Percentiles rank a stretch among this genome's conserved stretches.
Conservation (phyloP, 2,113 vertebrate genomes). For the Tinamus guttatus region DNA sequence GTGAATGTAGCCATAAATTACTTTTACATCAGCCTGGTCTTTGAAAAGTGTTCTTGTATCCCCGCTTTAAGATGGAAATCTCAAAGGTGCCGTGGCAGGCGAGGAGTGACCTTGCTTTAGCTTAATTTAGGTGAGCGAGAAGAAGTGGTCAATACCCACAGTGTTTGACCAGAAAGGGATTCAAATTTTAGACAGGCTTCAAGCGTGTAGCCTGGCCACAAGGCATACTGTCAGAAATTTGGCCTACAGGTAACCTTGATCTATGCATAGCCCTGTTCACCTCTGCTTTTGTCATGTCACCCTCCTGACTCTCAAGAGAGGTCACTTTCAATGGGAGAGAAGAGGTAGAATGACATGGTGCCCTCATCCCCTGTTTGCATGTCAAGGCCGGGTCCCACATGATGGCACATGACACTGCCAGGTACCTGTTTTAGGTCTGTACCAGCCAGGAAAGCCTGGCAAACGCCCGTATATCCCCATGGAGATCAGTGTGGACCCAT, state of each 20-base stretch:
- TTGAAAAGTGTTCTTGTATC: background rate
- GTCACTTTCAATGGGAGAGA: background rate
- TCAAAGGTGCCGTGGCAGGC: background rate
- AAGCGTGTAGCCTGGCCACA: background rate
- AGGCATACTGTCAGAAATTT: background rate
- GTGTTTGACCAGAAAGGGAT: background rate
- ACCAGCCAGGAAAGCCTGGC: too few relatives aligned
- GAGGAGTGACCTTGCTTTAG: background rate
- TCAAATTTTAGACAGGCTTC: background rate
- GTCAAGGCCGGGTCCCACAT: too few relatives aligned
- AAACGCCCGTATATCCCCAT: too few relatives aligned
- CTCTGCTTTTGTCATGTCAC: background rate
- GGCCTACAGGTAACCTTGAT: background rate
- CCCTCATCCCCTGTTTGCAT: background rate
- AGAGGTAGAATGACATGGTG: background rate
- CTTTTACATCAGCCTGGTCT: background rate
- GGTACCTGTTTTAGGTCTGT: too few relatives aligned
- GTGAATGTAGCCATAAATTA: slow-evolving; percentile 15
- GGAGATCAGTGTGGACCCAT: too few relatives aligned
- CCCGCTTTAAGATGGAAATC: background rate
- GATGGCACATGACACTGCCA: too few relatives aligned
- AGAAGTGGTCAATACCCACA: background rate
- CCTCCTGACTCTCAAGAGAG: background rate
- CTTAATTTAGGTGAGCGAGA: background rate
- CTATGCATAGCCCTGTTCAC: fast-evolving